Evolutionary conservation across 1,140 invertebrate genomes (phyloP), one percentile per base, ranked within the genome.

Genomic region (Lamellibrachia luymesi): DNA sequence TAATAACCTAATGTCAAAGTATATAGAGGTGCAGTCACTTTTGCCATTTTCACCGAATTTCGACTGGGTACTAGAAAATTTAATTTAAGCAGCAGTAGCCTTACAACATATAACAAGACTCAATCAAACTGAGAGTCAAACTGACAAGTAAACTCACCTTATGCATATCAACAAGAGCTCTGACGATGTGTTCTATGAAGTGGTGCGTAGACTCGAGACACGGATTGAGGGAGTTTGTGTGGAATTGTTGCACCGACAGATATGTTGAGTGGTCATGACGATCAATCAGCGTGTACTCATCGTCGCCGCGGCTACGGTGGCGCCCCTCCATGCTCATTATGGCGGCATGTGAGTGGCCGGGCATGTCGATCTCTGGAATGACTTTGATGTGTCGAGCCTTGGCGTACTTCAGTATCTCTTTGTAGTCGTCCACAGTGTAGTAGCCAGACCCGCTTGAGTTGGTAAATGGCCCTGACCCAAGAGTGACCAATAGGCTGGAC

Each of bases 301-400:
- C 93, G 92, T 51, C 94, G 92, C 10, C 93, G 92, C 7, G 7
- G 64, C 17, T 22, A 80, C 93, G 25, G 49, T 94, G 93, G 8
- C 95, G 80, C 17, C 94, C 94, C 90, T 94, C 94, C 95, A 96
- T 96, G 27, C 95, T 94, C 90, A 94, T 94, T 50, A 96, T 94
- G 80, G 95, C 95, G 5, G 95, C 95, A 13, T 95, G 94, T 2
- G 94, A 93, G 93, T 96, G 96, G n/a, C 95, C 95, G 10, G 96
- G 96, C 94, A 95, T 95, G 94, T 96, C 95, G 92, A 96, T 94
- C 94, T 96, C 96, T 56, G 96, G 96, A 50, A 96, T 95, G 2
- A 93, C 95, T 92, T 95, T 93, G 49, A 96, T 95, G 92, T 95
- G 94, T 6, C 94, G 94, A 0, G 94, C 92, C 22, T 93, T 93